phyloP scores from a whole-genome alignment of 2,797 vertebrate species.

The Sciaenops ocellatus region DNA sequence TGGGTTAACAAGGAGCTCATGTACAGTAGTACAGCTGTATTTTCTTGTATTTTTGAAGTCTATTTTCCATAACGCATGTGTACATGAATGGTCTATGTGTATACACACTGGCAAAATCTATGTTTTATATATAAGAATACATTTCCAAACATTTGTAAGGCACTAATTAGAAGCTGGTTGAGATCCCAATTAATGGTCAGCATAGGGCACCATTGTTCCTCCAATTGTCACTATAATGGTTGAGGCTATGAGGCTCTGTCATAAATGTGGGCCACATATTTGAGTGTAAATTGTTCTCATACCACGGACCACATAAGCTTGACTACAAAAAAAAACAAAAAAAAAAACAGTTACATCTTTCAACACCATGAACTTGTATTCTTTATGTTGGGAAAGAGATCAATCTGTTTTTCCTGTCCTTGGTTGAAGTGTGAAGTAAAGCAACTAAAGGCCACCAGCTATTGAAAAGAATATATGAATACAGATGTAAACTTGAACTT shows the following conservation, averaged over 20 bases:
- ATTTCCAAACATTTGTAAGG: not conserved
- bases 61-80: not conserved
- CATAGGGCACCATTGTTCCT: not conserved
- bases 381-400: not conserved
- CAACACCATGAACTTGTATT: not conserved
- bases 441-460: slow-evolving; percentile 9
- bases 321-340: not conserved
- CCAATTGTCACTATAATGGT: not conserved
- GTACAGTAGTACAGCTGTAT: slow-evolving; percentile 1
- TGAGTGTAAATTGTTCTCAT: not conserved
- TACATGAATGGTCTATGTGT: not conserved
- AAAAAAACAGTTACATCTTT: not conserved
- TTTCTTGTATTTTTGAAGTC: not conserved
- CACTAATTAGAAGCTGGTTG: not conserved
- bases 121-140: not conserved
- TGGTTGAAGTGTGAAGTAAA: slow-evolving; percentile 2
- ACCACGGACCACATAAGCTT: not conserved
- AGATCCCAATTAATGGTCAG: not conserved
- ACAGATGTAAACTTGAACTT: not conserved
- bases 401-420: slow-evolving; percentile 1
- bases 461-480: slow-evolving; percentile 12
- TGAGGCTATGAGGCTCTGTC: not conserved
- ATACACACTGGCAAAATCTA: not conserved
- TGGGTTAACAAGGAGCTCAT: not conserved
- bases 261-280: not conserved